Evolutionary conservation across 2,113 vertebrate species (phyloP).

Genomic region (Xiphophorus maculatus): DNA sequence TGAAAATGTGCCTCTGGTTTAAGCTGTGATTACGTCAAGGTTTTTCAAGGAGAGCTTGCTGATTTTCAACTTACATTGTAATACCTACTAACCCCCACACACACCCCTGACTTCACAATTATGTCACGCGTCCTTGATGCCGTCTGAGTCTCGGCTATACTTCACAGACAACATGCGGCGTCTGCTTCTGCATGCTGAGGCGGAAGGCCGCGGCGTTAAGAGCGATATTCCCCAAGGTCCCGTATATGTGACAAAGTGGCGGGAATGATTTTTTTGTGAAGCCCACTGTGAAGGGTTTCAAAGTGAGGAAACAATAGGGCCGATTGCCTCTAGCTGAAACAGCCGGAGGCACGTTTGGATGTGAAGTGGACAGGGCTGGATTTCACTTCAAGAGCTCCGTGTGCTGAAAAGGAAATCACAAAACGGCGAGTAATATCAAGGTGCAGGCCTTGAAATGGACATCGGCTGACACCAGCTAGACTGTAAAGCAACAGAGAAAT

Average conservation of each 20-base stretch:
- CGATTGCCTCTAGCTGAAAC: constrained; percentile 42
- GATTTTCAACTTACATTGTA: constrained; percentile 16
- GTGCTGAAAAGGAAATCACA: constrained; percentile 1
- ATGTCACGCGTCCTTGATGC: constrained; percentile 34
- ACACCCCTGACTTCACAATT: constrained; percentile 4
- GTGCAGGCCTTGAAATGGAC: too few relatives aligned
- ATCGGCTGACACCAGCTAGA: too few relatives aligned
- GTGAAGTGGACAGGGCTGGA: constrained; percentile 49
- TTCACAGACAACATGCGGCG: constrained; percentile 28
- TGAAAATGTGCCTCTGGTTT: constrained; percentile 8
- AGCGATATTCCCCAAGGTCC: constrained; percentile 43
- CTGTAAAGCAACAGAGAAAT: too few relatives aligned
- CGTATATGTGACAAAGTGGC: constrained; percentile 59
- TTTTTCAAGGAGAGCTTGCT: constrained; percentile 18
- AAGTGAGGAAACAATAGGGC: constrained; percentile 57
- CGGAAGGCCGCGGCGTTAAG: not conserved
- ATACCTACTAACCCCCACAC: not conserved
- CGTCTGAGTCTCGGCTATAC: constrained; percentile 26
- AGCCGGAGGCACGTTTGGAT: constrained; percentile 15
- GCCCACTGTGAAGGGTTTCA: constrained; percentile 54
- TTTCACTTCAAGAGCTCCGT: constrained; percentile 9
- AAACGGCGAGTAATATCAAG: not conserved
- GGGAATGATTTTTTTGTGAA: constrained; percentile 51
- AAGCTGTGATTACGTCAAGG: constrained; percentile 15
- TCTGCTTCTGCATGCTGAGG: constrained; percentile 17